Conservation (phyloP, 1,140 invertebrate species). For the Trichonephila clavipes region DNA sequence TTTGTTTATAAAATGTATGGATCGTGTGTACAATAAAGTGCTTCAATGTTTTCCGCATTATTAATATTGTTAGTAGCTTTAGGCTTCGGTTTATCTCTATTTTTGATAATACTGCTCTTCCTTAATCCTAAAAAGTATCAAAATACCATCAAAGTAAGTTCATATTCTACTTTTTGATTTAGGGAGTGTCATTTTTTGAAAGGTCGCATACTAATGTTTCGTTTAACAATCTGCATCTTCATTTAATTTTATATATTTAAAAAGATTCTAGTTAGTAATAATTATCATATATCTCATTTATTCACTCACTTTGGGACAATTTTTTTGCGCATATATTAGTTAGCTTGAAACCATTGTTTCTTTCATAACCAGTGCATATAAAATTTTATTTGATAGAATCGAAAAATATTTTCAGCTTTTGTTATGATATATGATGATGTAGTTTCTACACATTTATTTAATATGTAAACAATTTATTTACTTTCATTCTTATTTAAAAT, state of each 20-base stretch:
- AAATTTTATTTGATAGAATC: too few relatives aligned
- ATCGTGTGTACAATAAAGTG: slow-evolving; percentile 27
- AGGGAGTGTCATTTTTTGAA: neutral
- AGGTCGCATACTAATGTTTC: neutral
- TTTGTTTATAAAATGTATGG: slow-evolving; percentile 63
- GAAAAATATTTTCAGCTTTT: too few relatives aligned
- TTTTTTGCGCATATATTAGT: too few relatives aligned
- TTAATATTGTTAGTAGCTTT: slow-evolving; percentile 50
- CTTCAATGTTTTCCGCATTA: slow-evolving; percentile 67
- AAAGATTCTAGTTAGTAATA: too few relatives aligned
- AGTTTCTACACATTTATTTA: too few relatives aligned
- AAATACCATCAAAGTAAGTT: slow-evolving; percentile 47
- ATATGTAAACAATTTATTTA: too few relatives aligned
- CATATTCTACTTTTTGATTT: neutral
- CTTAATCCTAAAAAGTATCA: slow-evolving; percentile 55
- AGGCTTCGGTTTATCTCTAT: slow-evolving; percentile 63
- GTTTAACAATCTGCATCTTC: neutral
- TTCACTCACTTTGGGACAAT: too few relatives aligned
- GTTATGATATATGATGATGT: too few relatives aligned
- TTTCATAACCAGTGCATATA: too few relatives aligned
- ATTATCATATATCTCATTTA: too few relatives aligned
- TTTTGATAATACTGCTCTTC: slow-evolving; percentile 63
- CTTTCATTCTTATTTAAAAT: too few relatives aligned
- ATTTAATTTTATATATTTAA: neutral
- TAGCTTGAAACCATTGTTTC: too few relatives aligned